Conservation (phyloP, 1,140 invertebrate genomes). For the Pseudobourletiella spinata region DNA sequence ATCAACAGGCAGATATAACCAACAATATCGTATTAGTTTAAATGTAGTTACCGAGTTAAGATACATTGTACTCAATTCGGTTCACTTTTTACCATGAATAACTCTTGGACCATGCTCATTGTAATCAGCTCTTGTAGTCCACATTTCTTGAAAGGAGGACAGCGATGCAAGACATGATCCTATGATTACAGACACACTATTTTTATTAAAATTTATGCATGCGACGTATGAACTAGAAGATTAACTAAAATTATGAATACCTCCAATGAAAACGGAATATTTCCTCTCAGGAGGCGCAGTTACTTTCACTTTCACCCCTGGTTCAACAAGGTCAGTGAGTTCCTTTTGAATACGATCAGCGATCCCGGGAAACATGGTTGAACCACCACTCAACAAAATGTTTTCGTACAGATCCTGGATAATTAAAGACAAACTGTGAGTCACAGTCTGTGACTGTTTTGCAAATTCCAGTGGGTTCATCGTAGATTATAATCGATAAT, state of each 20-base stretch:
- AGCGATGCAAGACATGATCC: conserved; percentile 48
- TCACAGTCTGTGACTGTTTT: too few species aligned
- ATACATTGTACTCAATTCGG: neutral
- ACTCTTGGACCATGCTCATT: conserved; percentile 70
- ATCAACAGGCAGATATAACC: too few species aligned
- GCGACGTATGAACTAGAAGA: neutral
- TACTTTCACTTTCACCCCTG: conserved; percentile 51
- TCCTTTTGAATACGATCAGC: conserved; percentile 50
- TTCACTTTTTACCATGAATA: neutral
- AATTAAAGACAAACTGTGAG: neutral
- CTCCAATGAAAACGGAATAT: conserved; percentile 51
- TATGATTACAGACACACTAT: too few species aligned
- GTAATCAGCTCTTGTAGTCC: conserved; percentile 50
- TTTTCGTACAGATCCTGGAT: conserved; percentile 47
- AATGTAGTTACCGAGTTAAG: too few species aligned
- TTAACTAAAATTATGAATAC: conserved; percentile 42
- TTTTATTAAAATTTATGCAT: too few species aligned
- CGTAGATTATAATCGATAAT: too few species aligned
- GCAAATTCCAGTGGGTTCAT: too few species aligned
- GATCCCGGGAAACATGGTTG: conserved; percentile 53
- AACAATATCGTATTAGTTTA: too few species aligned
- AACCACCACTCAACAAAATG: conserved; percentile 49
- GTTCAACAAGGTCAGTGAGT: conserved; percentile 46
- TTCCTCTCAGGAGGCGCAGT: conserved; percentile 53
- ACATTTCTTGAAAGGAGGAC: conserved; percentile 49